Base-by-base conservation (phyloP, 2,113 vertebrate genomes). In the Anser brachyrhynchus region DNA sequence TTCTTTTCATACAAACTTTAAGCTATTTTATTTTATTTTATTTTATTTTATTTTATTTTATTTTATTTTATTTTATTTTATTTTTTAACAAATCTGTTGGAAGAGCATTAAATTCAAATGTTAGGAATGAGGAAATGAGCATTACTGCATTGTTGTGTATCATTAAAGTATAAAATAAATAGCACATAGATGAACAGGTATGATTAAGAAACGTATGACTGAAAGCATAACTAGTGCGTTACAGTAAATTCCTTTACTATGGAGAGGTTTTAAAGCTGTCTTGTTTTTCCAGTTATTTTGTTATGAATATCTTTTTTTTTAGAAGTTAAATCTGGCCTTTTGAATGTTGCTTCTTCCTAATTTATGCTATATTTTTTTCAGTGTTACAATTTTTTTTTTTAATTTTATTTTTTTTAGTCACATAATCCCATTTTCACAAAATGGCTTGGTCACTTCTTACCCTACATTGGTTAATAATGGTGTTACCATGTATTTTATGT, bases 261-360 rank as follows among this genome's bases (percentile, higher is more conserved):
- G 5, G 44, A 67, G 41, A 19, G 10, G 2, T 4, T 26, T 5
- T 65, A n/a, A 54, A 7, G 5, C 2, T 19, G 0, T 25, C 75
- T 72, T 78, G 1, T 75, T 71, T 31, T 2, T 64, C 10, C 17
- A 15, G 2, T 74, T 59, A 49, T 16, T 91, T 70, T 54, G 2
- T 58, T 66, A 44, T 20, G 1, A 54, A 26, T 66, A 4, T 49
- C 44, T 22, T 70, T 64, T 3, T 3, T 70, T 46, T 35, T 25
- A 4, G 19, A 6, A 59, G 67, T 15, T 67, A 51, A 71, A 69
- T 1, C 29, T 77, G 17, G 2, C 19, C 17, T 64, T 58, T 81
- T 74, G 22, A 39, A 33, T 51, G 13, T 55, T 57, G 25, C 3
- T 67, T 59, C 2, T 49, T 5, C 22, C 54, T 80, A 41, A 15